Conservation (phyloP, 2,888 invertebrate species). For the Drosophila leonis region DNA sequence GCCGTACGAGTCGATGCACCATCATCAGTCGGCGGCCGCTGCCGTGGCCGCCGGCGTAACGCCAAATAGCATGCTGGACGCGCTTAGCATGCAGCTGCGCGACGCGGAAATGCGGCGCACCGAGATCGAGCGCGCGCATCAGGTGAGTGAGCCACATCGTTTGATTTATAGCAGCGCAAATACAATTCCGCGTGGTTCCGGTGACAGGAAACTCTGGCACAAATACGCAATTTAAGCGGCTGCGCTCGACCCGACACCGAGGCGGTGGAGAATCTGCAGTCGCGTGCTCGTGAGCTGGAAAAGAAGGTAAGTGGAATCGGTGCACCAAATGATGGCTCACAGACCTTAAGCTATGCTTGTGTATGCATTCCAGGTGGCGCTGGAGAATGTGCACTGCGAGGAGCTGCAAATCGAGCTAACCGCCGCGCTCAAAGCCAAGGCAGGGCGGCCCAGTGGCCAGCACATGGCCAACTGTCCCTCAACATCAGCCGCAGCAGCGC, state of each 20-base stretch:
- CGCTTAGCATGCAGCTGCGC: slow-evolving; percentile 90
- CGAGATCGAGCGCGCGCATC: slow-evolving; percentile 92
- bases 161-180: background rate
- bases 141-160: slow-evolving; percentile 74
- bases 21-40: slow-evolving; percentile 81
- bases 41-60: slow-evolving; percentile 75
- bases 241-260: slow-evolving; percentile 88
- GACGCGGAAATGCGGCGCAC: slow-evolving; percentile 92
- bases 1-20: slow-evolving; percentile 84
- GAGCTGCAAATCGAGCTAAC: slow-evolving; percentile 95
- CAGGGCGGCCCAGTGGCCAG: slow-evolving; percentile 82
- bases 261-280: slow-evolving; percentile 90
- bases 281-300: slow-evolving; percentile 94
- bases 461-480: slow-evolving; percentile 22
- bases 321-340: background rate
- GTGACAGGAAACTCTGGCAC: slow-evolving; percentile 89
- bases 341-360: background rate
- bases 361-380: slow-evolving; percentile 86
- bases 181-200: background rate
- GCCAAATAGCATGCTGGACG: slow-evolving; percentile 86
- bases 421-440: slow-evolving; percentile 88
- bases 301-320: slow-evolving; percentile 89
- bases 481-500: slow-evolving; percentile 34
- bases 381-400: slow-evolving; percentile 92
- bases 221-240: slow-evolving; percentile 87